Base-by-base conservation (phyloP, 2,888 invertebrate genomes). In the Polydrusus tereticollis region DNA sequence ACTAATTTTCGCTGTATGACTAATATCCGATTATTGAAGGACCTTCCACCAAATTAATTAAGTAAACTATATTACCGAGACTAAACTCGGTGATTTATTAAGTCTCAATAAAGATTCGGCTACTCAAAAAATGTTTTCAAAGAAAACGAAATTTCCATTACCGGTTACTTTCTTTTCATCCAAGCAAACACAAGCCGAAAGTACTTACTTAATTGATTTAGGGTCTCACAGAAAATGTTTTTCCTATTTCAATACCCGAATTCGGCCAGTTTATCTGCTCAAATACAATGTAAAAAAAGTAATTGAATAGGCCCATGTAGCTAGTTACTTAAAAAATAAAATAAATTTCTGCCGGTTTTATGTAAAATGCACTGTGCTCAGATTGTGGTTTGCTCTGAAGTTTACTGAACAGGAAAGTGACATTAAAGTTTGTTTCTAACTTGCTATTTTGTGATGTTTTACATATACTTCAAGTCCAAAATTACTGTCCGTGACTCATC, bases 121-220 rank as follows among this genome's bases (percentile, higher is more conserved):
- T 16, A 55, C 29, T 16, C 23, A 65, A 65, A 64, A 55, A 55
- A 52, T 65, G 65, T 65, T 65, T 65, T 65, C 50, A 20, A 65
- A 33, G 47, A 55, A 65, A 65, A 55, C 41, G 65, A 65, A 55
- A 23, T 38, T 65, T 65, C 65, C 65, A 52, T 65, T 65, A 55
- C 47, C 20, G 52, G 38, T n/a, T 55, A 65, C 55, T 65, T 65
- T 55, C 65, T 55, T 65, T 65, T 55, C 60, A 60, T 60, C 55
- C 41, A 55, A 65, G 52, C 65, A 65, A 55, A 65, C 41, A 65
- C 55, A n/a, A 36, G 55, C 55, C 65, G n/a, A 55, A 52, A 65
- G 65, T 65, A 65, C 65, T 65, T 55, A 23, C 65, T 65, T 65
- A 65, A 65, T 65, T 65, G 65, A 55, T 65, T 65, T 65, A 65